Evolutionary conservation across 2,888 invertebrate species (phyloP).

Genomic region (Syrphus vitripennis): DNA sequence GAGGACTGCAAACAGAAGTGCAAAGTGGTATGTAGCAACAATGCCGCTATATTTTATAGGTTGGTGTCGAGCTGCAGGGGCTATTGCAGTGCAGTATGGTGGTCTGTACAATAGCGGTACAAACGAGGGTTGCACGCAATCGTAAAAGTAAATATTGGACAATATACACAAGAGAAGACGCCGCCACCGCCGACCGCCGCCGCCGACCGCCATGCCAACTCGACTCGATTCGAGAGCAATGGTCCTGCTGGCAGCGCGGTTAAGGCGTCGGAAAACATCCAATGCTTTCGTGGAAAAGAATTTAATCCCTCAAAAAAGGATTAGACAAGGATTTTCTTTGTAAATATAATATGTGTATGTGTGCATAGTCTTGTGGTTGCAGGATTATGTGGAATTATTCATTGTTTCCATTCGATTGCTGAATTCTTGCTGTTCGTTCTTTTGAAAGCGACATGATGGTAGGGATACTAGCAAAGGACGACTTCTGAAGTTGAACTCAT

Average conservation of each 20-base stretch:
- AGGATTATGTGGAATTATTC: slow-evolving; percentile 69
- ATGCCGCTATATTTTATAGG: slow-evolving; percentile 28
- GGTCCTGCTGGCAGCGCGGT: not conserved
- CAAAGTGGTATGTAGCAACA: slow-evolving; percentile 69
- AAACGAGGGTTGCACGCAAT: slow-evolving; percentile 69
- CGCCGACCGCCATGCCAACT: not conserved
- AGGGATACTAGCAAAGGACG: not conserved
- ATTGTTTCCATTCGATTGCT: slow-evolving; percentile 70
- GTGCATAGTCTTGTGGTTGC: slow-evolving; percentile 53
- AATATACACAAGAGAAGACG: slow-evolving; percentile 47
- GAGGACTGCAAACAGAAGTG: slow-evolving; percentile 69
- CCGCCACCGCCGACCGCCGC: not conserved
- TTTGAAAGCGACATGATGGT: not conserved
- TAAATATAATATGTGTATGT: not conserved
- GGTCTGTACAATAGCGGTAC: slow-evolving; percentile 24
- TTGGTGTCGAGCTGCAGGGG: slow-evolving; percentile 6
- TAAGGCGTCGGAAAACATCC: slow-evolving; percentile 47
- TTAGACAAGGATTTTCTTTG: slow-evolving; percentile 51
- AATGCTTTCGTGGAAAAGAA: slow-evolving; percentile 62
- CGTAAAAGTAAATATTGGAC: slow-evolving; percentile 58
- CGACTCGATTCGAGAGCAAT: not conserved
- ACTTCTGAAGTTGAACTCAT: slow-evolving; percentile 5
- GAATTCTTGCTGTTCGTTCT: slow-evolving; percentile 41
- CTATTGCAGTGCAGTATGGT: not conserved
- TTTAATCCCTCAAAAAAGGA: slow-evolving; percentile 68